Evolutionary conservation across 2,113 vertebrate genomes (phyloP), one percentile per base, ranked within the genome.

Genomic region (Amazona guildingii): DNA sequence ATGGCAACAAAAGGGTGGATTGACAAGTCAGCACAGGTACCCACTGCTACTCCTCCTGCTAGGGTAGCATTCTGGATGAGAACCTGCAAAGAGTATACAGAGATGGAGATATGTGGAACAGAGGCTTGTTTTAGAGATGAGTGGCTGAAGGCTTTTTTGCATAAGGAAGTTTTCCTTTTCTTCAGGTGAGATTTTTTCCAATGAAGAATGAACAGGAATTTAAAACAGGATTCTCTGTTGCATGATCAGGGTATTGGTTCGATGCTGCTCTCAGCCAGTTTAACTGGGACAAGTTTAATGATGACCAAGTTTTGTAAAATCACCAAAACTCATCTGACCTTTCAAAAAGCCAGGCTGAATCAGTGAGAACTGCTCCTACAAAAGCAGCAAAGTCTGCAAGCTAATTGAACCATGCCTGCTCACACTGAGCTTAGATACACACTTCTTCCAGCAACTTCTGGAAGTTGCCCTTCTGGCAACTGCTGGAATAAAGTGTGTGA

Each of bases 61-160:
- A 99, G 95, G 8, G 99, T 99, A 52, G 99, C 99, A 17, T 99
- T 99, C 96, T 99, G 99, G 92, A 99, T 99, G 94, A 99, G 99
- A 61, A 99, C 99, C 99, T 99, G 89, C 23, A 41, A 28, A 66
- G 44, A 24, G 17, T 23, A 63, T 23, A 48, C n/a, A 55, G n/a
- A 16, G 10, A 4, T 19, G 31, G 59, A 77, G 21, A 17, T 2
- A 57, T 6, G 16, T 52, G 25, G 52, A 28, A 16, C 7, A 59
- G 35, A 67, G 21, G 8, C 2, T 21, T 33, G 3, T 18, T 75
- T 52, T 18, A n/a, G 25, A 21, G 16, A 20, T 68, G 43, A 82
- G 41, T 51, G 61, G n/a, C 44, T 29, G 20, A 83, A 70, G 3
- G 5, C 9, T 77, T 33, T 44, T 43, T 68, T 54, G 14, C 7